Conservation (phyloP, 1,140 invertebrate species). For the Drosophila ohnishii region DNA sequence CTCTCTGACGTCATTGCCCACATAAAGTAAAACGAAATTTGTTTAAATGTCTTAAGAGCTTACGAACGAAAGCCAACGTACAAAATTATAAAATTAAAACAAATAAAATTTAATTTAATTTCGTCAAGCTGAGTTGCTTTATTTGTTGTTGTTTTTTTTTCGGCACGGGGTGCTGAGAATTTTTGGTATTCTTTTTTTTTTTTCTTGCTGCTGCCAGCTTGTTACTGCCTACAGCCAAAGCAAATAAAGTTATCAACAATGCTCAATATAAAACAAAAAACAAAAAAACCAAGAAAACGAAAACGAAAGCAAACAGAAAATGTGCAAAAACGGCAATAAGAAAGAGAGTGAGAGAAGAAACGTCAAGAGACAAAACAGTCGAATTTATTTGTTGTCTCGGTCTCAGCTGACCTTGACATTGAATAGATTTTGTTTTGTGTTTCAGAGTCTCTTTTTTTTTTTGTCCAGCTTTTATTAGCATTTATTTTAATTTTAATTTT, state of each 20-base stretch:
- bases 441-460: constrained; percentile 18
- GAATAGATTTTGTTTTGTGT: constrained; percentile 65
- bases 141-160: constrained; percentile 18
- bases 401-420: constrained; percentile 71
- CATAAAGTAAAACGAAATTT: constrained; percentile 19
- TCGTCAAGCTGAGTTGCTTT: constrained; percentile 24
- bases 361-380: constrained; percentile 38
- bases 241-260: constrained; percentile 80
- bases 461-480: constrained; percentile 30
- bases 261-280: constrained; percentile 55
- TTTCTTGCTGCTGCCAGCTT: constrained; percentile 17
- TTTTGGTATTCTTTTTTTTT: constrained; percentile 26
- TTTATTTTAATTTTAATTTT: constrained; percentile 49
- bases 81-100: constrained; percentile 44
- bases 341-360: constrained; percentile 36
- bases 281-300: constrained; percentile 31
- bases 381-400: constrained; percentile 34
- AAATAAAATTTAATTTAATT: constrained; percentile 54
- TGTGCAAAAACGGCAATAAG: constrained; percentile 42
- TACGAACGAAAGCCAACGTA: constrained; percentile 14
- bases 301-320: constrained; percentile 41
- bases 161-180: constrained; percentile 54
- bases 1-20: constrained; percentile 39
- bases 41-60: constrained; percentile 28
- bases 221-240: constrained; percentile 47